Evolutionary conservation across 1,140 invertebrate genomes (phyloP).

Genomic region (Pseudomyrmex sp.): DNA sequence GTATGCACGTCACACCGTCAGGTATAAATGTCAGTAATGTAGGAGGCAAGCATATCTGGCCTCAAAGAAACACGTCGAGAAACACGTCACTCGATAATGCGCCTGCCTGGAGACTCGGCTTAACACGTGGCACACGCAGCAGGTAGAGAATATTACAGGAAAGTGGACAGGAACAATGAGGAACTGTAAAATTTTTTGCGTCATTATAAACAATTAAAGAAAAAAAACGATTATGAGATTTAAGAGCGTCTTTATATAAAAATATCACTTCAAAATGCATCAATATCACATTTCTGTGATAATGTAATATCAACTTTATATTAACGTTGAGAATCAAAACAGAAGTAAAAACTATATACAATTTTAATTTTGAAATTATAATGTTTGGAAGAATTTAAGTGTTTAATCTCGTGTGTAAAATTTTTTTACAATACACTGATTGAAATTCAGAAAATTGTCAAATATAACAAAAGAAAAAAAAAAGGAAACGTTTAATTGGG

Average conservation of each 20-base stretch:
- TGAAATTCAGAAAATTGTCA: background rate
- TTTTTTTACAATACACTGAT: background rate
- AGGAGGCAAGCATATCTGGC: constrained; percentile 40
- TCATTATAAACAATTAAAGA: background rate
- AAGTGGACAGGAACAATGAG: background rate
- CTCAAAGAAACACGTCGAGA: constrained; percentile 21
- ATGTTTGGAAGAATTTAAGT: too few relatives aligned
- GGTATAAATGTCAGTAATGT: constrained; percentile 25
- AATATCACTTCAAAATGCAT: background rate
- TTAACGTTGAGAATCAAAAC: too few relatives aligned
- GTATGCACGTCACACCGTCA: constrained; percentile 38
- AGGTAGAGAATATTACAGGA: background rate
- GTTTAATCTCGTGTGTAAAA: background rate
- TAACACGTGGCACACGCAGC: background rate
- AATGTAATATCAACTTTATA: too few relatives aligned
- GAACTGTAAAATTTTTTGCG: background rate
- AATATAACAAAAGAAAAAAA: too few relatives aligned
- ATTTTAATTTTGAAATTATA: too few relatives aligned
- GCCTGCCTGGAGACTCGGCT: constrained; percentile 6
- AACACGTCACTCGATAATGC: constrained; percentile 28
- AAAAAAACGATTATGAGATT: too few relatives aligned
- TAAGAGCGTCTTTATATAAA: too few relatives aligned
- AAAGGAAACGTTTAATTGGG: too few relatives aligned
- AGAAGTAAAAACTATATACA: too few relatives aligned
- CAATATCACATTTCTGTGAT: too few relatives aligned